Evolutionary conservation across 2,888 invertebrate species (phyloP), one percentile per base, ranked within the genome.

Genomic region (Cephus pygmeus): DNA sequence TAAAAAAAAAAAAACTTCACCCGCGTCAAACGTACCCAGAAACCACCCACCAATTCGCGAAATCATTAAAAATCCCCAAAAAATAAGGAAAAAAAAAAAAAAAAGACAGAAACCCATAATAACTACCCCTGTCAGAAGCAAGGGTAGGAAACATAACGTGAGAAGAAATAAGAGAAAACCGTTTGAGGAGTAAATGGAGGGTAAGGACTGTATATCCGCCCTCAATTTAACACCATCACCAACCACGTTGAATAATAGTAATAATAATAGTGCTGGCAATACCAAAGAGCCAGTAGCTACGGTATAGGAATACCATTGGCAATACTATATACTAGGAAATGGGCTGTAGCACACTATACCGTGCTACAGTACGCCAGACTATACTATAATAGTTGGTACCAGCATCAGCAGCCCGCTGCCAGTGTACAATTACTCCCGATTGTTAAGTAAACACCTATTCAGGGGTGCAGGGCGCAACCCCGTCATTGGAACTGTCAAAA

Each of bases 341-440:
- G 56, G 23, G 1, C 23, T 23, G 0, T 56, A 56, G 15, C 56
- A 9, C 9, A 56, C 56, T 56, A 56, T 56, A 56, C 9, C 56
- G 23, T 23, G 23, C 56, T 40, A 40, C 4, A 15, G 15, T 23
- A 56, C 23, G 23, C 23, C 15, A 56, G 23, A 56, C 56, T 56
- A 23, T 56, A 23, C 56, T 56, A 9, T 56, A 56, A 56, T 56
- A 56, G 56, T 56, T 56, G 56, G 56, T 56, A 56, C 56, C 56
- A 15, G 56, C 56, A 56, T 56, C 56, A 56, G 56, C 56, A 56
- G 56, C 56, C 56, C 56, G 56, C 56, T 76, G 75, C 73, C 78
- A 76, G 75, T 23, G 78, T 76, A 75, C 75, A 78, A 78, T 78
- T 78, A 78, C 75, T 76, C 73, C 71, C 78, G 75, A 78, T 78